A percentile compares a stretch with the other conserved stretches of the same genome.
Evolutionary conservation across 2,888 invertebrate species (phyloP).

Genomic region (Pheosia gnoma): DNA sequence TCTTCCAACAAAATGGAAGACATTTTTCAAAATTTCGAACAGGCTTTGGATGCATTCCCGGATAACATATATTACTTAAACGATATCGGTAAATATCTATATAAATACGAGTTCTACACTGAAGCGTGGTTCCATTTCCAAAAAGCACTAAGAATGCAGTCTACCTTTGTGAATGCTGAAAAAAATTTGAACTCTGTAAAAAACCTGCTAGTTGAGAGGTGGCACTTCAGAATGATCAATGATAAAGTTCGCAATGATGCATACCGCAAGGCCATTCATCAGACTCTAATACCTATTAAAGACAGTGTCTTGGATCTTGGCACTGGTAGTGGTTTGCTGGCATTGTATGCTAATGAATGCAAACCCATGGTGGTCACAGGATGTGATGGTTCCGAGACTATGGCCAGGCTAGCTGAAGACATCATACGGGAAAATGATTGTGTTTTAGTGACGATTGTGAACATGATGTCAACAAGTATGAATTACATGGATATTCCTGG

Average conservation of each 20-base stretch:
- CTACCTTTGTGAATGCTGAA: slow-evolving; percentile 83
- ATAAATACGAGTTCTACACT: slow-evolving; percentile 80
- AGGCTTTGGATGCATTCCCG: slow-evolving; percentile 58
- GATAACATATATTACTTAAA: slow-evolving; percentile 58
- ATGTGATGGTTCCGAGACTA: slow-evolving; percentile 87
- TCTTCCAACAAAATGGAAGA: slow-evolving; percentile 53
- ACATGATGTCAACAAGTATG: slow-evolving; percentile 85
- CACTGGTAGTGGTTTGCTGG: slow-evolving; percentile 90
- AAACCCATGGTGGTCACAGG: slow-evolving; percentile 84
- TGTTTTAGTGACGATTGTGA: slow-evolving; percentile 77
- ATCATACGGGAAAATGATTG: slow-evolving; percentile 80
- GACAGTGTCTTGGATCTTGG: slow-evolving; percentile 89
- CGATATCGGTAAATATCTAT: slow-evolving; percentile 70
- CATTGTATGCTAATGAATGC: slow-evolving; percentile 86
- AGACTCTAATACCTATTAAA: slow-evolving; percentile 70
- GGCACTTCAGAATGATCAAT: slow-evolving; percentile 94
- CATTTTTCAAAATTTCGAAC: slow-evolving; percentile 61
- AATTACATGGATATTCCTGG: slow-evolving; percentile 78
- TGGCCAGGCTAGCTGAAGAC: slow-evolving; percentile 83
- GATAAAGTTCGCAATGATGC: slow-evolving; percentile 87
- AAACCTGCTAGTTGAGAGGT: slow-evolving; percentile 88
- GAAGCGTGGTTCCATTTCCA: slow-evolving; percentile 85
- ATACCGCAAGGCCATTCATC: slow-evolving; percentile 86
- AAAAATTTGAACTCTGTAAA: slow-evolving; percentile 88
- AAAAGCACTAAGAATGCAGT: slow-evolving; percentile 76